A percentile compares a stretch with the other conserved stretches of the same genome.
phyloP scores from a whole-genome alignment of 1,140 invertebrate genomes.

The Pogonognathellus flavescens region DNA sequence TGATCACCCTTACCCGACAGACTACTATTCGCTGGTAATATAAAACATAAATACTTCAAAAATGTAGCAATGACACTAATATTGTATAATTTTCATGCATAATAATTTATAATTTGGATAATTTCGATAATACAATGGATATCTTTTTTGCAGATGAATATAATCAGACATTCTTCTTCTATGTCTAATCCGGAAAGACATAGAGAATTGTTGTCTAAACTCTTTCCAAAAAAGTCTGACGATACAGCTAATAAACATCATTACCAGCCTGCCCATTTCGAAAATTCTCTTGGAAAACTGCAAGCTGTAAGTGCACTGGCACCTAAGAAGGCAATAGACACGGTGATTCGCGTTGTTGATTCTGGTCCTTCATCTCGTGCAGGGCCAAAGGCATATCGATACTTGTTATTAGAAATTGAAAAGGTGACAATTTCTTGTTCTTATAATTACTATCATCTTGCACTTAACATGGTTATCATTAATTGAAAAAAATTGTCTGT shows the following conservation, averaged over 20 bases:
- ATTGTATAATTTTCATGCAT: not conserved
- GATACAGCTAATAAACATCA: conserved; percentile 72
- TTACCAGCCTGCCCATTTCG: conserved; percentile 87
- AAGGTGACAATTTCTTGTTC: conserved; percentile 47
- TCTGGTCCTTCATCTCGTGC: conserved; percentile 28
- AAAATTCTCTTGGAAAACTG: conserved; percentile 90
- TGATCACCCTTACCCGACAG: conserved; percentile 86
- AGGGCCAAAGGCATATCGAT: conserved; percentile 61
- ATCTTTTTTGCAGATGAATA: conserved; percentile 69
- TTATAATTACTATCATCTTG: not conserved
- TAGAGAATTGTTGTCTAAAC: conserved; percentile 69
- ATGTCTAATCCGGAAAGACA: conserved; percentile 34
- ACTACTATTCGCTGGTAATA: conserved; percentile 86
- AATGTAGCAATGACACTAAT: too few relatives aligned
- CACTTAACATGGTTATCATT: not conserved
- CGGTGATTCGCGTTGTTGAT: conserved; percentile 60
- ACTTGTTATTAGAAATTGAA: conserved; percentile 64
- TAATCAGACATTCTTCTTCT: conserved; percentile 66
- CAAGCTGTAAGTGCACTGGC: conserved; percentile 70
- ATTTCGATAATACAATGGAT: too few relatives aligned
- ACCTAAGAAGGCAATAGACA: conserved; percentile 64
- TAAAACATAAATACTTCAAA: too few relatives aligned
- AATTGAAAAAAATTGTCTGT: not conserved
- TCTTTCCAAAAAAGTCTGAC: conserved; percentile 66
- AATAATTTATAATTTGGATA: conserved; percentile 13